Evolutionary conservation across 2,113 vertebrate species (phyloP).

Genomic region (Tonatia bakeri): DNA sequence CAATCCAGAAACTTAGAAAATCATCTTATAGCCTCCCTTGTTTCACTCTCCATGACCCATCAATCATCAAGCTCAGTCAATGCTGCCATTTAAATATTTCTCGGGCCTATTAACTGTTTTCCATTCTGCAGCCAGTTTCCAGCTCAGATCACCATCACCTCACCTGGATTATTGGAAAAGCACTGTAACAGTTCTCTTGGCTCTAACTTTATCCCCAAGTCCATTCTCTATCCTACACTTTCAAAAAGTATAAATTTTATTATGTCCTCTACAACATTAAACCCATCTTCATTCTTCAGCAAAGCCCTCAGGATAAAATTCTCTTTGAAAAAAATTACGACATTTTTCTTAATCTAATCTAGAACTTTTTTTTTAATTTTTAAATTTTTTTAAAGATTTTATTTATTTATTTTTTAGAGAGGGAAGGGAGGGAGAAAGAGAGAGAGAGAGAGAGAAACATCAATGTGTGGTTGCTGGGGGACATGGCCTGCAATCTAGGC

Average conservation of each 20-base stretch:
- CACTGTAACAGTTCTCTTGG: background rate
- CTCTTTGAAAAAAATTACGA: background rate
- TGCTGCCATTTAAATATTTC: background rate
- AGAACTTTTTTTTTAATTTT: too few species aligned
- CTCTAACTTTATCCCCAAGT: background rate
- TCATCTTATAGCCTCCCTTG: background rate
- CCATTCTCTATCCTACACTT: background rate
- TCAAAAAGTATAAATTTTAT: background rate
- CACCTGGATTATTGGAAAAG: background rate
- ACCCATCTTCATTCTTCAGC: background rate
- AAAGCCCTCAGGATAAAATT: background rate
- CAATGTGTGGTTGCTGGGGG: too few species aligned
- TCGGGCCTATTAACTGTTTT: background rate
- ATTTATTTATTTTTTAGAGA: too few species aligned
- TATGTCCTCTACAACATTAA: background rate
- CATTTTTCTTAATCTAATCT: background rate
- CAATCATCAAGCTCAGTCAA: background rate
- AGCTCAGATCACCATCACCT: background rate
- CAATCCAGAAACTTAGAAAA: background rate
- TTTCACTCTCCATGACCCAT: background rate
- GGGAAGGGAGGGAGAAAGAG: too few species aligned
- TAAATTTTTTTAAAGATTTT: too few species aligned
- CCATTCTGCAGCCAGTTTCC: background rate
- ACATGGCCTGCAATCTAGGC: too few species aligned
- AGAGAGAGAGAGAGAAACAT: too few species aligned